These are phyloP conservation scores for Corella eumyota DNA, from an alignment of 23 tunicate species.

Conservation along the genomic window DNA sequence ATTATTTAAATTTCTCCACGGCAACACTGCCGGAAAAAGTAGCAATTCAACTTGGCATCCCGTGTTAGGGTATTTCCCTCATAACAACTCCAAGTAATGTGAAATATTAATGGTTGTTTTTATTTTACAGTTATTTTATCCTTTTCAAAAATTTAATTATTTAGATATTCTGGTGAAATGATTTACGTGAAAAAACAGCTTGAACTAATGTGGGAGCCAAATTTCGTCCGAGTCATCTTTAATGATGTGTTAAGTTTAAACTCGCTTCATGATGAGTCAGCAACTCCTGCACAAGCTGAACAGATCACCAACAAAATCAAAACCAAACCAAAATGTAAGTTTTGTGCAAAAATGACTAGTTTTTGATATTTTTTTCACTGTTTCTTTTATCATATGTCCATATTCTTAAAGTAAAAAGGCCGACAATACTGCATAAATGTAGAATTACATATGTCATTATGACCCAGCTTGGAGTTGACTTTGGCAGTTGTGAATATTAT, in stretches of 20 bases:
- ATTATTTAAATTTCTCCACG: constrained; percentile 28
- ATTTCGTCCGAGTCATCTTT: constrained; percentile 52
- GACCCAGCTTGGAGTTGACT: too few species aligned
- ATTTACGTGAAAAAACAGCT: constrained; percentile 52
- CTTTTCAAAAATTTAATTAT: neutral
- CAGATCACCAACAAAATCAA: constrained; percentile 41
- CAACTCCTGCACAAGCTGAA: constrained; percentile 69
- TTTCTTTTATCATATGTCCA: too few species aligned
- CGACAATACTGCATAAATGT: too few species aligned
- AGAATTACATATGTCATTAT: too few species aligned
- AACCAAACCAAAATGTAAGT: constrained; percentile 48
- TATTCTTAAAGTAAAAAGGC: too few species aligned
- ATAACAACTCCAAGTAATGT: constrained; percentile 16
- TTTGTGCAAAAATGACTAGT: neutral
- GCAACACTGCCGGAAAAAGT: constrained; percentile 28
- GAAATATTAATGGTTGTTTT: neutral
- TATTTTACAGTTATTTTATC: too few species aligned
- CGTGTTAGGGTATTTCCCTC: constrained; percentile 70
- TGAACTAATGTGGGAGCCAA: constrained; percentile 51
- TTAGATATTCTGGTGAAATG: constrained; percentile 4
- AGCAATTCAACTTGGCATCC: constrained; percentile 81
- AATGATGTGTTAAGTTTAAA: constrained; percentile 52
- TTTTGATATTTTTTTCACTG: neutral
- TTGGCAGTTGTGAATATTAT: too few species aligned
- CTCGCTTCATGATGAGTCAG: constrained; percentile 61